These are phyloP conservation scores for Trinectes maculatus DNA, from an alignment of 2,113 vertebrate genomes.

Conservation along the genomic window DNA sequence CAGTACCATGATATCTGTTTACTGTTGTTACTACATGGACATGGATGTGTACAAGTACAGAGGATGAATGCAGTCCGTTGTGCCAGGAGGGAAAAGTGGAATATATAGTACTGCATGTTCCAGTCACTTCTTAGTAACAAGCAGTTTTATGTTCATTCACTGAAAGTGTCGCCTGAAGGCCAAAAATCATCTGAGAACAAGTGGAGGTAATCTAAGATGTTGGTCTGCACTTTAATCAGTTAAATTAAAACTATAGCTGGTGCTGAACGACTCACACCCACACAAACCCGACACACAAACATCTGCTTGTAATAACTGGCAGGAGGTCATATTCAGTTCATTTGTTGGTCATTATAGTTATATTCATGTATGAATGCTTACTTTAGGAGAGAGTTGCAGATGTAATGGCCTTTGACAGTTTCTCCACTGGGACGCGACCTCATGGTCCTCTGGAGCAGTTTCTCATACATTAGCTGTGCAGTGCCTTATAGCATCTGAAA, in stretches of 20 bases:
- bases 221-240: no score
- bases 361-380: no score
- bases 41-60: conserved; percentile 38
- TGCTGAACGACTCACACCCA: background rate
- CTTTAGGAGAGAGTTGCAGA: conserved; percentile 18
- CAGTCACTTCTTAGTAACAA: conserved; percentile 28
- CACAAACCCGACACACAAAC: background rate
- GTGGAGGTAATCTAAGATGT: no score
- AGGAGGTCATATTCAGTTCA: background rate
- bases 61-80: conserved; percentile 38
- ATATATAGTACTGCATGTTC: conserved; percentile 26
- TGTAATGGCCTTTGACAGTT: conserved; percentile 8
- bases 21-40: conserved; percentile 15
- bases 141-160: conserved; percentile 51
- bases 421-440: conserved; percentile 7
- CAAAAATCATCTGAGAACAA: no score
- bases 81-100: conserved; percentile 38
- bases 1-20: conserved; percentile 14
- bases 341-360: no score
- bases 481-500: no score
- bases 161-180: conserved; percentile 34
- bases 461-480: conserved; percentile 25
- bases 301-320: conserved; percentile 2
- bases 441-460: conserved; percentile 24
- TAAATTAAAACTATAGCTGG: background rate